Evolutionary conservation across 2,113 vertebrate species (phyloP).

Genomic region (Tursiops truncatus): DNA sequence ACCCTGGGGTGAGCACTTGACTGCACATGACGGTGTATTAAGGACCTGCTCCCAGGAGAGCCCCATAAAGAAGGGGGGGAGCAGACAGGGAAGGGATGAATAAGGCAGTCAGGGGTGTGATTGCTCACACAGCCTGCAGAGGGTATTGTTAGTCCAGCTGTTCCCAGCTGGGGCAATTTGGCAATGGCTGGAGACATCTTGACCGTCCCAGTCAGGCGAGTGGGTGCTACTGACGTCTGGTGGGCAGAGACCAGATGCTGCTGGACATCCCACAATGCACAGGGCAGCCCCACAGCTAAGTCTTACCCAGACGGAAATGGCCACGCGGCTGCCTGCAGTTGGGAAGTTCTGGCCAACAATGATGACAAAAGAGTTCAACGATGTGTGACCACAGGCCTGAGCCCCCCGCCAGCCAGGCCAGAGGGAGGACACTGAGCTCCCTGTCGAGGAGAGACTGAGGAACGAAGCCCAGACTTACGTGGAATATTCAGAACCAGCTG

Average conservation of each 20-base stretch:
- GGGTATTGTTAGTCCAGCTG: neutral
- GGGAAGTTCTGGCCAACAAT: neutral
- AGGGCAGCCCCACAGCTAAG: neutral
- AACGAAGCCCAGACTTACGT: neutral
- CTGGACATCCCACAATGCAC: neutral
- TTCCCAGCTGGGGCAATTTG: neutral
- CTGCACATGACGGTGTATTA: accelerated
- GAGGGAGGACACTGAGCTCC: neutral
- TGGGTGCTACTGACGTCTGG: neutral
- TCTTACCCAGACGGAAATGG: neutral
- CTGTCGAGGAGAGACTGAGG: neutral
- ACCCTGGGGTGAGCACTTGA: neutral
- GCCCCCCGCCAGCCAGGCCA: neutral
- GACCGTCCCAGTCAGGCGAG: neutral
- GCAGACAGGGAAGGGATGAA: neutral
- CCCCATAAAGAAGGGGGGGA: neutral
- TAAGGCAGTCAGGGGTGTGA: neutral
- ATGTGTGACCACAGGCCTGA: neutral
- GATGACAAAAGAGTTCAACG: neutral
- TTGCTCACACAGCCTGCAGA: no score
- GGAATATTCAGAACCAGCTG: neutral
- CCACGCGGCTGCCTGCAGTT: accelerated
- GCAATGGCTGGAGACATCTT: neutral
- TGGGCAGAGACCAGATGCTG: neutral
- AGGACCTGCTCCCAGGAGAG: neutral